Evolutionary conservation across 2,888 invertebrate species (phyloP).

Genomic region (Xylocampa areola): DNA sequence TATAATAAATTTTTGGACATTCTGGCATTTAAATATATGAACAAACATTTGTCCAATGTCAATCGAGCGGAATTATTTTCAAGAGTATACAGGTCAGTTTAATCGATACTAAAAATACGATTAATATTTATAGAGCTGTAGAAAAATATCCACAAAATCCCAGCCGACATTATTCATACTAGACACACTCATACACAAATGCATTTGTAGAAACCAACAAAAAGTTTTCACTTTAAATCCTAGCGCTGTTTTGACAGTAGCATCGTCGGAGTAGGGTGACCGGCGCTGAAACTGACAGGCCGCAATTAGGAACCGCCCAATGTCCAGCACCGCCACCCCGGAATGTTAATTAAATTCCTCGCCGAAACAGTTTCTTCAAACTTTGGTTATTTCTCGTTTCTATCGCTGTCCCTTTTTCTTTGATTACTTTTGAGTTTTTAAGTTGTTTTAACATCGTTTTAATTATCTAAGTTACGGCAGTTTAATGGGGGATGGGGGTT

Average conservation of each 20-base stretch:
- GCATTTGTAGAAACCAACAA: constrained; percentile 43
- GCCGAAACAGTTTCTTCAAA: constrained; percentile 72
- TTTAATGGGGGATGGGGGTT: constrained; percentile 10
- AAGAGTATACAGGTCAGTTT: no score
- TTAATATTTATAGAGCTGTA: no score
- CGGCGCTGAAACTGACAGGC: constrained; percentile 75
- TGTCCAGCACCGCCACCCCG: constrained; percentile 65
- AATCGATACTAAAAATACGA: no score
- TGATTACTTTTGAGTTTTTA: constrained; percentile 66
- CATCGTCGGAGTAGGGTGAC: constrained; percentile 64
- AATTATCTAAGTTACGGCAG: constrained; percentile 27
- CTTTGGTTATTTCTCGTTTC: constrained; percentile 70
- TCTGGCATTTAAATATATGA: no score
- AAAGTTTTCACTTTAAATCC: constrained; percentile 56
- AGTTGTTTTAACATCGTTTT: constrained; percentile 43
- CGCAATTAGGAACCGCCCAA: constrained; percentile 74
- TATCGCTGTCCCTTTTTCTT: constrained; percentile 67
- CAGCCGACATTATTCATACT: no score
- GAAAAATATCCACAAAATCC: no score
- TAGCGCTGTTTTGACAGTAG: constrained; percentile 70
- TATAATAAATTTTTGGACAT: no score
- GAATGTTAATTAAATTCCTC: constrained; percentile 84
- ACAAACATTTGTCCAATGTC: no score
- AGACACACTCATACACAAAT: no score
- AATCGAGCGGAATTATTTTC: no score